These are phyloP conservation scores for Carlito syrichta DNA, from an alignment of 2,113 vertebrate species.

Conservation along the genomic window DNA sequence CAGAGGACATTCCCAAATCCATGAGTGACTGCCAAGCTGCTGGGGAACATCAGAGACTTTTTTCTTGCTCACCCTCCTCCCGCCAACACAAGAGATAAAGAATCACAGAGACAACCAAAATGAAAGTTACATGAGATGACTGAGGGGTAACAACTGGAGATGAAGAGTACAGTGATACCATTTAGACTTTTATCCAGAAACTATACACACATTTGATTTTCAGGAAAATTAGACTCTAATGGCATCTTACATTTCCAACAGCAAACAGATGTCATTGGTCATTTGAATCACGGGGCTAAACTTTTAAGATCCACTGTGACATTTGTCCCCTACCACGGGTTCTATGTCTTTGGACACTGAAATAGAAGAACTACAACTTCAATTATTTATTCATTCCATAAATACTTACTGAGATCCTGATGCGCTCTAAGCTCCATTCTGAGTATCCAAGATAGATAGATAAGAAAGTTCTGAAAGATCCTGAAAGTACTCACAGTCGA, in stretches of 20 bases:
- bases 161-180: accelerated
- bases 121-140: not conserved
- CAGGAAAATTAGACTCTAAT: not conserved
- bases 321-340: not conserved
- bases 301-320: not conserved
- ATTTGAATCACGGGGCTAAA: not conserved
- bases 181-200: not conserved
- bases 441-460: not conserved
- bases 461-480: not conserved
- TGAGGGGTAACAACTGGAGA: not conserved
- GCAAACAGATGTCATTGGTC: not conserved
- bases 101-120: not conserved
- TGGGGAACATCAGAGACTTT: not conserved
- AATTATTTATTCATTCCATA: not conserved
- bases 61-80: not conserved
- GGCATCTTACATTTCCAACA: not conserved
- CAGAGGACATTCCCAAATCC: not conserved
- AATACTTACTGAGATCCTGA: not conserved
- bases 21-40: not conserved
- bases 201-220: not conserved
- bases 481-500: not conserved
- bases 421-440: not conserved
- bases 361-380: not conserved
- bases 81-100: slow-evolving; percentile 9
- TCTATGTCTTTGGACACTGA: not conserved